Evolutionary conservation across 2,113 vertebrate genomes (phyloP).

Genomic region (Diadophis punctatus): DNA sequence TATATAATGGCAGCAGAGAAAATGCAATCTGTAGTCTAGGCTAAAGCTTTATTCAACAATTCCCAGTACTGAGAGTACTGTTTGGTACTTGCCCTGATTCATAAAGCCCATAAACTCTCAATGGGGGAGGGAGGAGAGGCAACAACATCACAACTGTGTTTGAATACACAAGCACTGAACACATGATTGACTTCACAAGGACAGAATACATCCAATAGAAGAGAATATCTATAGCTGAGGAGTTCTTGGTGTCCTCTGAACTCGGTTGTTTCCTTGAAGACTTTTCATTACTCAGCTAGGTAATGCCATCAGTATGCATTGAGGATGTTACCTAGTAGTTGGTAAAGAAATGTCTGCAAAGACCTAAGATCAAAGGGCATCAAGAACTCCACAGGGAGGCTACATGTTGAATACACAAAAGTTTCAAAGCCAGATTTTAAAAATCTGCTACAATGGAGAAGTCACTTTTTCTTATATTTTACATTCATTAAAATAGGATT

Average conservation of each 20-base stretch:
- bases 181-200: not conserved
- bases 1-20: not conserved
- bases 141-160: not conserved
- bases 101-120: not conserved
- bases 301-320: not conserved
- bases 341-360: not conserved
- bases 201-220: not conserved
- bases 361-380: not conserved
- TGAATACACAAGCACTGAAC: not conserved
- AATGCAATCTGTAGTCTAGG: conserved; percentile 12
- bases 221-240: not conserved
- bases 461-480: not conserved
- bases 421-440: not conserved
- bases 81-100: not conserved
- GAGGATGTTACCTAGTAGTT: not conserved
- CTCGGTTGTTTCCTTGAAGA: not conserved
- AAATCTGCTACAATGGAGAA: not conserved
- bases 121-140: not conserved
- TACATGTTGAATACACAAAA: not conserved
- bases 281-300: not conserved
- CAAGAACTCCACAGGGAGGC: not conserved
- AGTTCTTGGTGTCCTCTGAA: not conserved
- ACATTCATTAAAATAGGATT: not conserved
- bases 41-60: conserved; percentile 34
- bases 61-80: not conserved